phyloP scores from a whole-genome alignment of 2,113 vertebrate genomes.

The Carollia perspicillata region DNA sequence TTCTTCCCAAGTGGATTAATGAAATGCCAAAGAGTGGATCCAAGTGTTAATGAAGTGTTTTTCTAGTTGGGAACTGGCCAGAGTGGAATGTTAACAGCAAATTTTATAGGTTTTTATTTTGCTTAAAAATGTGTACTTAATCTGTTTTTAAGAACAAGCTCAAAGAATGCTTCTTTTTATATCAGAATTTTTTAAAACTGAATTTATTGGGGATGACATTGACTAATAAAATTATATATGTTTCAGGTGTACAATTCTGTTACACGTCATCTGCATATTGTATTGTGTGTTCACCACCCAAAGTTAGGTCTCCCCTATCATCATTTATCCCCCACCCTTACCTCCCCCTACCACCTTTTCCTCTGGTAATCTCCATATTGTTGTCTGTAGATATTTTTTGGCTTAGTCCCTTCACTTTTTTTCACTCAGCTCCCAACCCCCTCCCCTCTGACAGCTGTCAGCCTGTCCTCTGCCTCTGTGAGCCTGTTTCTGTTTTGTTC shows the following conservation, averaged over 20 bases:
- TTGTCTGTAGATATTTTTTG: background rate
- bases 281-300: background rate
- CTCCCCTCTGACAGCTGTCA: background rate
- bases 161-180: constrained; percentile 31
- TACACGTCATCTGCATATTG: background rate
- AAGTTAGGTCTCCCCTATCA: background rate
- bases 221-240: background rate
- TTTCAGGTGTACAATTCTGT: background rate
- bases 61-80: constrained; percentile 48
- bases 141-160: constrained; percentile 57
- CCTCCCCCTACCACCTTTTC: background rate
- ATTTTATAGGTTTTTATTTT: constrained; percentile 46
- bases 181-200: background rate
- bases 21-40: background rate
- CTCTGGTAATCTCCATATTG: background rate
- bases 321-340: background rate
- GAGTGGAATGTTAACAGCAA: constrained; percentile 28
- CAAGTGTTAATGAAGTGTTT: background rate
- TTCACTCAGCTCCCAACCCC: background rate
- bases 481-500: background rate
- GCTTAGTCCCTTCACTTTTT: background rate
- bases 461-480: background rate
- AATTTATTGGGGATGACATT: background rate
- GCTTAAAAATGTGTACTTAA: constrained; percentile 42
- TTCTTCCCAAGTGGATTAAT: constrained; percentile 10